Percentiles rank a stretch among this genome's conserved stretches.
These are phyloP conservation scores for Conus ventricosus DNA, from an alignment of 1,140 invertebrate species.

Conservation along the genomic window DNA sequence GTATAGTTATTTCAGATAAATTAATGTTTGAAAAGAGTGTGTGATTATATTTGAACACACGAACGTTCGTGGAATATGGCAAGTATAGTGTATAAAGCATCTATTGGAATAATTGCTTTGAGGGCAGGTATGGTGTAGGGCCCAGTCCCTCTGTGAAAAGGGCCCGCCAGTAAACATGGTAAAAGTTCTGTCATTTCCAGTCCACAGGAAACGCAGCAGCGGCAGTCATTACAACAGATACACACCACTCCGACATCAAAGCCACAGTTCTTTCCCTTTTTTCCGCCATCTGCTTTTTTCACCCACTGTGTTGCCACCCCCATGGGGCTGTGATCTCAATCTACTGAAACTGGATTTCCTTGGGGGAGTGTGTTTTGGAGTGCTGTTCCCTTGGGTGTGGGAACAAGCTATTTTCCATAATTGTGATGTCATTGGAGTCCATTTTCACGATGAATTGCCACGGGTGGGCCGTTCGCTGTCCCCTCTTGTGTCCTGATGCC, in stretches of 20 bases:
- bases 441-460: neutral
- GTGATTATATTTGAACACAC: too few species aligned
- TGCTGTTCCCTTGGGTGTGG: neutral
- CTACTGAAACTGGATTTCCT: neutral
- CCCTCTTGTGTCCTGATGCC: neutral
- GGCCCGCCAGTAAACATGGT: neutral
- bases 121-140: neutral
- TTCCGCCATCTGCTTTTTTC: neutral
- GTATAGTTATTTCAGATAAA: too few species aligned
- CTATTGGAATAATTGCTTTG: too few species aligned
- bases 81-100: neutral
- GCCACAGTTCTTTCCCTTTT: neutral
- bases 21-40: too few species aligned
- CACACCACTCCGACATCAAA: neutral
- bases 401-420: neutral
- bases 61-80: neutral
- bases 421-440: neutral
- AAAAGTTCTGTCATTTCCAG: neutral
- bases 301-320: neutral
- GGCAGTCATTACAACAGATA: neutral
- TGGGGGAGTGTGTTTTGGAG: neutral
- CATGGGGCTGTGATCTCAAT: neutral
- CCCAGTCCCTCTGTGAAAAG: neutral
- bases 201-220: too few species aligned
- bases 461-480: neutral